Evolutionary conservation across 2,888 invertebrate species (phyloP).

Genomic region (Asteroscopus sphinx): DNA sequence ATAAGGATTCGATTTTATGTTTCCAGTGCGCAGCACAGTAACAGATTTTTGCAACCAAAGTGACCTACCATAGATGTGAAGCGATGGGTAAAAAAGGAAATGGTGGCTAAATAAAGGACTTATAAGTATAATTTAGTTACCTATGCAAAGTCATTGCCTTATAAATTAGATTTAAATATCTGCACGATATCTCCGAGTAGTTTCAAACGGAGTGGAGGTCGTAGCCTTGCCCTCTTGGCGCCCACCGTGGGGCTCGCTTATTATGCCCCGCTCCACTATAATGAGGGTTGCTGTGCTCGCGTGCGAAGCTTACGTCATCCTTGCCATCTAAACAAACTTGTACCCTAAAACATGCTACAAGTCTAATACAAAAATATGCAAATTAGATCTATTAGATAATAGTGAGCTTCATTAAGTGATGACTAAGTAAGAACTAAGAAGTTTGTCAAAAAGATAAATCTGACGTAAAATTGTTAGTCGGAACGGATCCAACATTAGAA

Average conservation of each 20-base stretch:
- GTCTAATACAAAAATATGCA: constrained; percentile 22
- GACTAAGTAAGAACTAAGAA: constrained; percentile 14
- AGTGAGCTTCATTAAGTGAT: constrained; percentile 2
- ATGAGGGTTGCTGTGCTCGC: constrained; percentile 62
- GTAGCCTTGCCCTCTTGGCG: constrained; percentile 75
- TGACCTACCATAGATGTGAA: background rate
- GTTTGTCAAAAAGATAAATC: constrained; percentile 31
- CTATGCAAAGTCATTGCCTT: constrained; percentile 43
- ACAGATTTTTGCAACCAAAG: background rate
- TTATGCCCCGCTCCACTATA: constrained; percentile 50
- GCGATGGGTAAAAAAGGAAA: background rate
- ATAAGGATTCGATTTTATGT: background rate
- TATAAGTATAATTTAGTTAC: constrained; percentile 27
- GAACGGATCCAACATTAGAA: constrained; percentile 29
- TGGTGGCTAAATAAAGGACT: constrained; percentile 18
- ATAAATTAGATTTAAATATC: constrained; percentile 50
- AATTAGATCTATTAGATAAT: constrained; percentile 29
- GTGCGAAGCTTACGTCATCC: constrained; percentile 69
- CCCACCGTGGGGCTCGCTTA: constrained; percentile 62
- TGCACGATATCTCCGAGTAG: constrained; percentile 53
- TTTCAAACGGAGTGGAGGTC: constrained; percentile 62
- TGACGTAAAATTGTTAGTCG: constrained; percentile 15
- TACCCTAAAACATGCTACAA: constrained; percentile 26
- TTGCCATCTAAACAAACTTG: constrained; percentile 59
- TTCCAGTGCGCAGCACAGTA: background rate